Percentiles rank a stretch among this genome's conserved stretches.
Evolutionary conservation across 2,888 invertebrate genomes (phyloP).

Genomic region (Lepetodrilus schrolli): DNA sequence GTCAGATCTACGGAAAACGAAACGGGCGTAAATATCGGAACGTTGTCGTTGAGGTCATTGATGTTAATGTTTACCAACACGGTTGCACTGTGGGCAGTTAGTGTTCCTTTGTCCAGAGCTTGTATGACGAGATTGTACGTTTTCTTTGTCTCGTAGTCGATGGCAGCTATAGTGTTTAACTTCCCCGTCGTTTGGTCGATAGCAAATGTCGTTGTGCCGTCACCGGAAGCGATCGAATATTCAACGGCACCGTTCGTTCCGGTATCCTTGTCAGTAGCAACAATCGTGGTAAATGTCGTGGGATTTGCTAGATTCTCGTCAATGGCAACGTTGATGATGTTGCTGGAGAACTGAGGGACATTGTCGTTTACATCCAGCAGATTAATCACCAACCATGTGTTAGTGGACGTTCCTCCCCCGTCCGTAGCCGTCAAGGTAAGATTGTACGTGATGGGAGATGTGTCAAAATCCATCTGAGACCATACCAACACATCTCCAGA

Average conservation of each 20-base stretch:
- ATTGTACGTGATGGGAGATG: conserved; percentile 41
- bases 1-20: conserved; percentile 45
- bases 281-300: conserved; percentile 32
- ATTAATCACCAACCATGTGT: conserved; percentile 44
- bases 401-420: conserved; percentile 42
- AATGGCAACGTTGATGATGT: conserved; percentile 43
- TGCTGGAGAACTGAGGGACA: conserved; percentile 44
- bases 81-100: conserved; percentile 44
- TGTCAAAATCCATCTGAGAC: conserved; percentile 62
- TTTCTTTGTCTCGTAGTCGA: conserved; percentile 60
- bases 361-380: conserved; percentile 59
- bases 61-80: conserved; percentile 50
- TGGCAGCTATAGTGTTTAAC: conserved; percentile 43
- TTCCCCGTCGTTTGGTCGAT: conserved; percentile 53
- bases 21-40: conserved; percentile 48
- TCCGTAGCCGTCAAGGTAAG: conserved; percentile 52
- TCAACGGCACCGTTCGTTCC: conserved; percentile 52
- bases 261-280: conserved; percentile 45
- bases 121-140: conserved; percentile 49
- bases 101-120: conserved; percentile 56
- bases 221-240: conserved; percentile 52
- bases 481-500: conserved; percentile 48
- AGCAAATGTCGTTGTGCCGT: conserved; percentile 49
- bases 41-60: conserved; percentile 61
- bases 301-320: conserved; percentile 45